Evolutionary conservation across 2,113 vertebrate species (phyloP).

Genomic region (Oreotrochilus melanogaster): DNA sequence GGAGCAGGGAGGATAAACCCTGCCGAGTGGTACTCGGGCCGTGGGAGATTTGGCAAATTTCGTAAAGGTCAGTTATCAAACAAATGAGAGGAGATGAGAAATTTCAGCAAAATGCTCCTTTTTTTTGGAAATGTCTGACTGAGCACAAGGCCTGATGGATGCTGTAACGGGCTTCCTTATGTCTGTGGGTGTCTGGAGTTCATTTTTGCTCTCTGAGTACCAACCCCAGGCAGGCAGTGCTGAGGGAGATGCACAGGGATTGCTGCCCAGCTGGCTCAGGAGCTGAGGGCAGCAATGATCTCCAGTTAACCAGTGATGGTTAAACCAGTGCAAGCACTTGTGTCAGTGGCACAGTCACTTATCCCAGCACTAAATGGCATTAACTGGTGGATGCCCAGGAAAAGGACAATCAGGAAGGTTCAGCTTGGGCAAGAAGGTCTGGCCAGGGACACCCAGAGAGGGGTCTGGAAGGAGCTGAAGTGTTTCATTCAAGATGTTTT

Average conservation of each 20-base stretch:
- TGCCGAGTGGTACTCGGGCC: background rate
- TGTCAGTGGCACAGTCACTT: background rate
- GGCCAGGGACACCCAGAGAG: background rate
- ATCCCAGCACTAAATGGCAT: background rate
- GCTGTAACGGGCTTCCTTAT: background rate
- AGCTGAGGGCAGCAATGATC: background rate
- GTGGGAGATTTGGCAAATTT: background rate
- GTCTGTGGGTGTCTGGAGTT: background rate
- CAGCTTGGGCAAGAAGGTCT: background rate
- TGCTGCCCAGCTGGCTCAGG: background rate
- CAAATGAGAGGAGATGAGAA: slow-evolving; percentile 14
- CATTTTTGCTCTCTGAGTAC: background rate
- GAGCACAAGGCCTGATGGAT: background rate
- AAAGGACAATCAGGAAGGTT: background rate
- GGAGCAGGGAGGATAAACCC: background rate
- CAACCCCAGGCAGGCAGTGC: background rate
- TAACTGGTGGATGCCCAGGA: background rate
- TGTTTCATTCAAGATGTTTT: background rate
- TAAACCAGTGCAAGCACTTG: background rate
- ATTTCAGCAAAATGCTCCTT: background rate
- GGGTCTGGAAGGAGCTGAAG: background rate
- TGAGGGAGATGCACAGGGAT: fast-evolving
- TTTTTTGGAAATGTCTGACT: background rate
- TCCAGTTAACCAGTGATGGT: background rate
- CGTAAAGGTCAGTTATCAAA: background rate